Evolutionary conservation across 23 tunicate genomes (phyloP).

Genomic region (Oikopleura dioica): DNA sequence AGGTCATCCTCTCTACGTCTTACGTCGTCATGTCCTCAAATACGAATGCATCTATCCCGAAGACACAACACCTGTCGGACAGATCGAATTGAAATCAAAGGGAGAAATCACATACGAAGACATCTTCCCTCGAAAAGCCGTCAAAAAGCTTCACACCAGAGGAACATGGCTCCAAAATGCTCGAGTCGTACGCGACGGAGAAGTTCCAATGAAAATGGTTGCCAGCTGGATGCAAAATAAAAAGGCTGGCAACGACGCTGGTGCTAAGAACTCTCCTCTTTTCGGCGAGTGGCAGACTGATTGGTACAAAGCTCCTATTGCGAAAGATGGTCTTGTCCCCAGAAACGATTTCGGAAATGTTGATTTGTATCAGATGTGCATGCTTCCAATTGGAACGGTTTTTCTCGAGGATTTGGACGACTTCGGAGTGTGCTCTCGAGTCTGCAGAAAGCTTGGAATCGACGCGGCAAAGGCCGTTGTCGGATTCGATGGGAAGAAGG

Average conservation of each 20-base stretch:
- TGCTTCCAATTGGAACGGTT: conserved; percentile 72
- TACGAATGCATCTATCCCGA: conserved; percentile 66
- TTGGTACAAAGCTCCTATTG: conserved; percentile 38
- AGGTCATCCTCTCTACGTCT: conserved; percentile 50
- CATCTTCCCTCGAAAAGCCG: conserved; percentile 38
- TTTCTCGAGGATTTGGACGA: conserved; percentile 7
- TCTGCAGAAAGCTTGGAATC: conserved; percentile 53
- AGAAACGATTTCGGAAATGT: conserved; percentile 58
- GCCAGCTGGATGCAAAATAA: conserved; percentile 44
- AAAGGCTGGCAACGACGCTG: conserved; percentile 35
- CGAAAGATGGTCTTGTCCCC: conserved; percentile 60
- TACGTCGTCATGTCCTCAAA: conserved; percentile 66
- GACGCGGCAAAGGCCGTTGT: conserved; percentile 48
- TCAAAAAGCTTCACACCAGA: conserved; percentile 39
- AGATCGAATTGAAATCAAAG: conserved; percentile 13
- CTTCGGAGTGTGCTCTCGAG: neutral
- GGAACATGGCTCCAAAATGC: conserved; percentile 91
- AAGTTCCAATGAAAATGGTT: conserved; percentile 76
- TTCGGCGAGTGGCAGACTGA: conserved; percentile 82
- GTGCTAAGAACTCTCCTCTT: conserved; percentile 27
- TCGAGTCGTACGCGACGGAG: conserved; percentile 29
- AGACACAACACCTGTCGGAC: conserved; percentile 33
- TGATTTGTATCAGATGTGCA: conserved; percentile 35
- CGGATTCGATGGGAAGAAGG: conserved; percentile 54
- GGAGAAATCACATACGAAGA: conserved; percentile 58